A percentile compares a stretch with the other conserved stretches of the same genome.
Conservation (phyloP, 2,797 vertebrate genomes). For the Sphenopsis melanotis region DNA sequence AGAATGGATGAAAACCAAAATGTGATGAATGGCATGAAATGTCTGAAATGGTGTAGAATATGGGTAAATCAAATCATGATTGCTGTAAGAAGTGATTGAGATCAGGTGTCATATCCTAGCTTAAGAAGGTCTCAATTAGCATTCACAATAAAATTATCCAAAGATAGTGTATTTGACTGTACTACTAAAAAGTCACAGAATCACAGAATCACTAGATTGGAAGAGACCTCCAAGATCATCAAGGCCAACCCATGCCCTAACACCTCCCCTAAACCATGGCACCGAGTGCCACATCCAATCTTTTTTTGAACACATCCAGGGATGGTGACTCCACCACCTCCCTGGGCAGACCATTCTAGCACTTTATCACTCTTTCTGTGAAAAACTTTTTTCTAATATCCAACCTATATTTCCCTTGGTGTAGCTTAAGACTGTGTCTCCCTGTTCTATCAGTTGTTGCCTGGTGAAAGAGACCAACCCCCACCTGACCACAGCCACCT, state of each 20-base stretch:
- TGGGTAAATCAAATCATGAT: background rate
- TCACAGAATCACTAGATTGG: background rate
- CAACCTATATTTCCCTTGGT: background rate
- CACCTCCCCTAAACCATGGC: background rate
- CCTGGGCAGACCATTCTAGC: fast-evolving
- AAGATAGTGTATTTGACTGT: background rate
- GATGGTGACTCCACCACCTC: no score
- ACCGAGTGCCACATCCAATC: background rate
- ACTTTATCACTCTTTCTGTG: background rate
- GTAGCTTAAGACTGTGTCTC: fast-evolving
- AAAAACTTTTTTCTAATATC: no score
- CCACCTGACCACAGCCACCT: background rate
- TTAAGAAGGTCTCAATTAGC: background rate
- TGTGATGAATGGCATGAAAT: background rate
- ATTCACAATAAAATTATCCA: background rate
- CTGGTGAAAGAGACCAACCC: background rate
- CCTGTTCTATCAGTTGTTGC: fast-evolving
- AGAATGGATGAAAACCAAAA: background rate
- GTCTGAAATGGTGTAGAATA: background rate
- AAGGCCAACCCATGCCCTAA: no score
- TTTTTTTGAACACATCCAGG: background rate
- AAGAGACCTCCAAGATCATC: background rate
- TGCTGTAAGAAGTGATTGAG: background rate
- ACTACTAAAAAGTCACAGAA: background rate
- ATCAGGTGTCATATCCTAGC: background rate